These are phyloP conservation scores for Tetrapedia diversipes DNA, from an alignment of 2,888 invertebrate genomes.

Conservation along the genomic window DNA sequence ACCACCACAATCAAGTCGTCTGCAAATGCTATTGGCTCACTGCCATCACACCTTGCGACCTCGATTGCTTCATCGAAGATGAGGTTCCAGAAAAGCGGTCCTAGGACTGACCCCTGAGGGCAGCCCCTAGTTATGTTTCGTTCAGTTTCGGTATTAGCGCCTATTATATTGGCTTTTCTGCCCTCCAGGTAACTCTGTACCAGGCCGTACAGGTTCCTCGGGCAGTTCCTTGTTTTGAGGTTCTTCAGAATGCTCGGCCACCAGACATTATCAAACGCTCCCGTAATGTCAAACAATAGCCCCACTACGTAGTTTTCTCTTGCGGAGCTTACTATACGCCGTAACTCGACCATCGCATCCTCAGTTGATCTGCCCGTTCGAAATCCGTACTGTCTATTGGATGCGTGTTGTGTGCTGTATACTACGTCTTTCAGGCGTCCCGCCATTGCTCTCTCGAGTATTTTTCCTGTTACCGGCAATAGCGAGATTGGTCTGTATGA, in stretches of 20 bases:
- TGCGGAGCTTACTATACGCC: fast-evolving
- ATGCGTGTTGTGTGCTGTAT: no score
- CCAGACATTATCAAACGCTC: slow-evolving; percentile 44
- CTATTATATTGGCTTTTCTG: slow-evolving; percentile 3
- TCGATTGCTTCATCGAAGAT: slow-evolving; percentile 24
- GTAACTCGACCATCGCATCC: neutral
- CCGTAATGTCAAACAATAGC: neutral
- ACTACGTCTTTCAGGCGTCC: no score
- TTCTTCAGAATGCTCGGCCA: slow-evolving; percentile 56
- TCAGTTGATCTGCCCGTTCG: neutral
- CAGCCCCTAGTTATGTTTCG: slow-evolving; percentile 43
- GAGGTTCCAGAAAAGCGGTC: slow-evolving; percentile 46
- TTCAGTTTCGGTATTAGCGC: neutral
- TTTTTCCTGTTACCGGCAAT: no score
- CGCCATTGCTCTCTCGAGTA: no score
- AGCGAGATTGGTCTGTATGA: no score
- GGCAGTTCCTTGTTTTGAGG: slow-evolving; percentile 40
- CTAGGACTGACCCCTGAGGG: slow-evolving; percentile 54
- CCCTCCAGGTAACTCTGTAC: slow-evolving; percentile 23
- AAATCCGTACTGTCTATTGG: neutral
- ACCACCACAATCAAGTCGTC: slow-evolving; percentile 43
- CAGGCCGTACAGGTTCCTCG: slow-evolving; percentile 37
- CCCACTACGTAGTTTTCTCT: neutral
- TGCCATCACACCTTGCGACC: neutral
- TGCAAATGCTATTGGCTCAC: slow-evolving; percentile 36